Conservation (phyloP, 2,113 vertebrate genomes). For the Tympanuchus pallidicinctus region DNA sequence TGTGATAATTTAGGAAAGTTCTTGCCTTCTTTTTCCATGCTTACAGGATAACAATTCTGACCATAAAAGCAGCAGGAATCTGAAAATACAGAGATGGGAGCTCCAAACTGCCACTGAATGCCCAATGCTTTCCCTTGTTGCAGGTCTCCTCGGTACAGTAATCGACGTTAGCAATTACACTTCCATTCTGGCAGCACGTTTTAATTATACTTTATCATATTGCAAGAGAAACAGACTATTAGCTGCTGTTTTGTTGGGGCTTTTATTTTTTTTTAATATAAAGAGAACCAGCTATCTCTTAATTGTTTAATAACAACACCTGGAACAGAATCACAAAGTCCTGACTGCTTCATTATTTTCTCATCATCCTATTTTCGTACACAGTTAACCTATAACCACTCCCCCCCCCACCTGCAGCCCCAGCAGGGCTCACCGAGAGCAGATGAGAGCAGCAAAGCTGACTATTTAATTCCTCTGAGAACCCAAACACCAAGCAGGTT, state of each 20-base stretch:
- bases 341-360: background rate
- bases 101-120: background rate
- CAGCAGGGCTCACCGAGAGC: background rate
- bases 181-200: background rate
- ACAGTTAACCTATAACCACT: background rate
- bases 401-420: background rate
- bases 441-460: background rate
- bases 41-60: background rate
- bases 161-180: background rate
- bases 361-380: background rate
- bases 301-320: background rate
- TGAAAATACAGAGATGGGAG: background rate
- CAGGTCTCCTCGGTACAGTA: background rate
- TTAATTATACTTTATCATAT: background rate
- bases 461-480: background rate
- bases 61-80: background rate
- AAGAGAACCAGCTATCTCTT: background rate
- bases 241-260: background rate
- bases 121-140: background rate
- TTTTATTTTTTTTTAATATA: background rate
- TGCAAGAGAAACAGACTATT: background rate
- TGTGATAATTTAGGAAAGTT: background rate
- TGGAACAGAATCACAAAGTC: background rate
- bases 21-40: background rate
- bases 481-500: too few species aligned